phyloP scores from a whole-genome alignment of 2,888 invertebrate species.

The Drosophila conformis region DNA sequence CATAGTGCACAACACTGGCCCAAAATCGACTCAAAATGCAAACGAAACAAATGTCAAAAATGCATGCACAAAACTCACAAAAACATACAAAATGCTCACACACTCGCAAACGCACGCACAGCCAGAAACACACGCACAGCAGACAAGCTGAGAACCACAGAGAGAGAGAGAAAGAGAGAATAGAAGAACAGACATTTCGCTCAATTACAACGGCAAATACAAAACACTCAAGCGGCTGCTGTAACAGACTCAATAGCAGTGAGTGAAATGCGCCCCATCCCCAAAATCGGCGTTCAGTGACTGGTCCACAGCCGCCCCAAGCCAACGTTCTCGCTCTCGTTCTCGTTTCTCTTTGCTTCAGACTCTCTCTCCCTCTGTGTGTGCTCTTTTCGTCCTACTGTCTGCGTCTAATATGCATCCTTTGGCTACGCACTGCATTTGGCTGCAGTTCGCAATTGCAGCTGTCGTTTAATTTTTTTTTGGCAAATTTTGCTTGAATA shows the following conservation, averaged over 20 bases:
- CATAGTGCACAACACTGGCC: constrained; percentile 52
- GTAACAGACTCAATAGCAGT: constrained; percentile 49
- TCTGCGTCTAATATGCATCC: constrained; percentile 61
- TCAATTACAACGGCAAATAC: constrained; percentile 43
- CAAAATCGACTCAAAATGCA: constrained; percentile 69
- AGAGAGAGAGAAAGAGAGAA: constrained; percentile 15
- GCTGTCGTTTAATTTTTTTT: constrained; percentile 47
- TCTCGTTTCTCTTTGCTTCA: constrained; percentile 18
- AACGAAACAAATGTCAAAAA: constrained; percentile 71
- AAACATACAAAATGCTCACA: constrained; percentile 37
- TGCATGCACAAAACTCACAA: constrained; percentile 55
- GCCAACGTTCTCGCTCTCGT: constrained; percentile 20
- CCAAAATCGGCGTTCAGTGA: constrained; percentile 43
- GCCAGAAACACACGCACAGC: constrained; percentile 41
- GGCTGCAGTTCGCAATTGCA: constrained; percentile 64
- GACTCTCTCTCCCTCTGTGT: constrained; percentile 15
- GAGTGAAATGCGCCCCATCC: constrained; percentile 66
- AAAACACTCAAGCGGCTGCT: constrained; percentile 59
- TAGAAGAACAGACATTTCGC: constrained; percentile 18
- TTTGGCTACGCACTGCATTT: constrained; percentile 62
- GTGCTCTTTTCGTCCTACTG: constrained; percentile 33
- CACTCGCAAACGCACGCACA: constrained; percentile 26
- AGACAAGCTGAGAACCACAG: constrained; percentile 16
- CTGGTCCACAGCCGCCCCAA: constrained; percentile 57
- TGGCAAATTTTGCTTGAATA: constrained; percentile 57